phyloP scores from a whole-genome alignment of 2,888 invertebrate genomes.

The Andrena dorsata region DNA sequence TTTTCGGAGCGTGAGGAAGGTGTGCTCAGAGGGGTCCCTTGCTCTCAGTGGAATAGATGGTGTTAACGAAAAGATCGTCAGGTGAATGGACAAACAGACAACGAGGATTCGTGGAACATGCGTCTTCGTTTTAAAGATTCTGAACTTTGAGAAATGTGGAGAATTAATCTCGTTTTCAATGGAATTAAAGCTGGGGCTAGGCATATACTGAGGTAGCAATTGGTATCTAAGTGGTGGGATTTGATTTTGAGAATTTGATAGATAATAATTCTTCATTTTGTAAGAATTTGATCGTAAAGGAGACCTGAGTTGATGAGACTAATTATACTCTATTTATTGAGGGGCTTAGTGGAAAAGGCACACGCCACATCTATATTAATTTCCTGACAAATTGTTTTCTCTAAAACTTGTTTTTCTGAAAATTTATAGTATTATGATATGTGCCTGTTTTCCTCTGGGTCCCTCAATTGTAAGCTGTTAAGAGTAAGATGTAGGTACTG shows the following conservation, averaged over 20 bases:
- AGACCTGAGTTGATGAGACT: no score
- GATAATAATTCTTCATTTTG: not conserved
- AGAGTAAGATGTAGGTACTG: not conserved
- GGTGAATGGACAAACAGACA: slow-evolving; percentile 17
- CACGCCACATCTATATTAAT: no score
- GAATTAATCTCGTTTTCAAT: slow-evolving; percentile 15
- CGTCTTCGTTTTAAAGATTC: not conserved
- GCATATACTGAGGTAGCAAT: not conserved
- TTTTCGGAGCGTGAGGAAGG: slow-evolving; percentile 41
- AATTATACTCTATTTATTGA: no score
- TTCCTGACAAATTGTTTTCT: no score
- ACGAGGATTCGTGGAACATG: not conserved
- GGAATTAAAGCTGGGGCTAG: slow-evolving; percentile 17
- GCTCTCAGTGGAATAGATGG: slow-evolving; percentile 30
- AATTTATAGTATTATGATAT: no score
- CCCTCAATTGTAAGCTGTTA: no score
- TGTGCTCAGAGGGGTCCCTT: slow-evolving; percentile 32
- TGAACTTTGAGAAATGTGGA: not conserved
- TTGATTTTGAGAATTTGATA: not conserved
- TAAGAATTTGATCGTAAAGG: not conserved
- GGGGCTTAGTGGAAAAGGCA: no score
- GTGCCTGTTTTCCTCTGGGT: no score
- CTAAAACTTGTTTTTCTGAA: no score
- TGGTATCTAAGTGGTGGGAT: not conserved
- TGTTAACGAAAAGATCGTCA: slow-evolving; percentile 47